A percentile compares a stretch with the other conserved stretches of the same genome.
phyloP scores from a whole-genome alignment of 1,140 invertebrate species.

The Pogonomyrmex californicus region DNA sequence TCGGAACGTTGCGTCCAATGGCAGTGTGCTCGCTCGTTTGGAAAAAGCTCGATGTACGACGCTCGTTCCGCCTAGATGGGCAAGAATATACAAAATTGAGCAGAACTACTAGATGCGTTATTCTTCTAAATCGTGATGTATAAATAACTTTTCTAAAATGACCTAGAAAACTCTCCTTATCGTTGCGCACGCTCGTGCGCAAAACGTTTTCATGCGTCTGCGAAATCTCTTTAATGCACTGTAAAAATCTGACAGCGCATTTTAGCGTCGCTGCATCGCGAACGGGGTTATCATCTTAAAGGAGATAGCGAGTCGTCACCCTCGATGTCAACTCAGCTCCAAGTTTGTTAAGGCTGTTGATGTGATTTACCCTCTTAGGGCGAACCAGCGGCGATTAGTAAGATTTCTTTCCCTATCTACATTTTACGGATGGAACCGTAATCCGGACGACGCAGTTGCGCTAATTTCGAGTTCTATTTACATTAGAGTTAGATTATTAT shows the following conservation, averaged over 20 bases:
- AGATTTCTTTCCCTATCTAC: constrained; percentile 17
- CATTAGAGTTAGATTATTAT: constrained; percentile 28
- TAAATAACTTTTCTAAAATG: not conserved
- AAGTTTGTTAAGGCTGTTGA: constrained; percentile 16
- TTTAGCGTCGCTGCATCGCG: not conserved
- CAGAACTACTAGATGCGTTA: not conserved
- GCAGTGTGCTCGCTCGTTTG: not conserved
- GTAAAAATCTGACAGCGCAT: not conserved
- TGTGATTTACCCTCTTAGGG: not conserved
- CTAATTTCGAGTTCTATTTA: constrained; percentile 15
- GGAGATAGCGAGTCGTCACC: not conserved
- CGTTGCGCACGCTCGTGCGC: not conserved
- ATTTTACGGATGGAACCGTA: not conserved
- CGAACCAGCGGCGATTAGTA: not conserved
- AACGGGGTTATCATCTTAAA: not conserved
- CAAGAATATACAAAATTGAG: not conserved
- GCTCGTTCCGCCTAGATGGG: not conserved
- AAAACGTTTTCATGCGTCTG: not conserved
- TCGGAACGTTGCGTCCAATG: constrained; percentile 1
- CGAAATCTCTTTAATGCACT: not conserved
- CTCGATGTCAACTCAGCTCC: not conserved
- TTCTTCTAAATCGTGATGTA: not conserved
- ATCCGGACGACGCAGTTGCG: not conserved
- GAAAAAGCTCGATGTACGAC: not conserved
- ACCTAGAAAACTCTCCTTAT: not conserved